A percentile compares a stretch with the other conserved stretches of the same genome.
These are phyloP conservation scores for Coenonympha glycerion DNA, from an alignment of 2,888 invertebrate genomes.

Conservation along the genomic window DNA sequence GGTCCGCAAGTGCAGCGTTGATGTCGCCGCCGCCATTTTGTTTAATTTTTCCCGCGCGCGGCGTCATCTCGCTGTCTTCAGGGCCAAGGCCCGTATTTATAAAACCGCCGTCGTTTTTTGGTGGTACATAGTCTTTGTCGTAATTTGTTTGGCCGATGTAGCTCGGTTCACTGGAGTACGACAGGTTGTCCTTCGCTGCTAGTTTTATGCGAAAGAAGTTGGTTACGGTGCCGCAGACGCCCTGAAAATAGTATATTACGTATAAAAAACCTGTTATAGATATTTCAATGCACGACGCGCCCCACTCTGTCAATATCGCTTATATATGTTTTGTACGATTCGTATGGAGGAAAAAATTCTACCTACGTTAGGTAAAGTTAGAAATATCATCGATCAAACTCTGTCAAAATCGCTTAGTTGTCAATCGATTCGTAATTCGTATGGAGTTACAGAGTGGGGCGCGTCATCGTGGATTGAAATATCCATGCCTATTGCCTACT, in stretches of 20 bases:
- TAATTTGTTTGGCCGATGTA: conserved; percentile 66
- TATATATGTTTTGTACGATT: too few relatives aligned
- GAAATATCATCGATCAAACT: too few relatives aligned
- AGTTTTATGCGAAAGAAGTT: conserved; percentile 77
- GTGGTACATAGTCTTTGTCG: conserved; percentile 57
- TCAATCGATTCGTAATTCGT: too few relatives aligned
- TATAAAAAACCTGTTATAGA: too few relatives aligned
- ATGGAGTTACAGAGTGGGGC: too few relatives aligned
- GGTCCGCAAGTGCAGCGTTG: conserved; percentile 61
- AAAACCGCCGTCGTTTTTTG: conserved; percentile 43
- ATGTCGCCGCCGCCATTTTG: conserved; percentile 54
- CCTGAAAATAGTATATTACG: conserved; percentile 61
- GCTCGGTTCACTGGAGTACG: conserved; percentile 67
- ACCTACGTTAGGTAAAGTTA: too few relatives aligned
- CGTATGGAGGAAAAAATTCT: too few relatives aligned
- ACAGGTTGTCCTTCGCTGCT: conserved; percentile 62
- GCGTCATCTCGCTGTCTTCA: conserved; percentile 51
- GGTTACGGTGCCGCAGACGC: conserved; percentile 83
- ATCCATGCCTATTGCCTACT: too few relatives aligned
- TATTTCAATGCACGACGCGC: too few relatives aligned
- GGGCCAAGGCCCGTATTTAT: conserved; percentile 62
- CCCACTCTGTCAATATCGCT: too few relatives aligned
- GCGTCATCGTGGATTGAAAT: too few relatives aligned
- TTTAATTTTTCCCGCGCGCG: conserved; percentile 44
- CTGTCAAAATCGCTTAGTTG: too few relatives aligned